A percentile compares a stretch with the other conserved stretches of the same genome.
These are phyloP conservation scores for Drosophila dunni DNA, from an alignment of 1,140 invertebrate genomes.

Conservation along the genomic window DNA sequence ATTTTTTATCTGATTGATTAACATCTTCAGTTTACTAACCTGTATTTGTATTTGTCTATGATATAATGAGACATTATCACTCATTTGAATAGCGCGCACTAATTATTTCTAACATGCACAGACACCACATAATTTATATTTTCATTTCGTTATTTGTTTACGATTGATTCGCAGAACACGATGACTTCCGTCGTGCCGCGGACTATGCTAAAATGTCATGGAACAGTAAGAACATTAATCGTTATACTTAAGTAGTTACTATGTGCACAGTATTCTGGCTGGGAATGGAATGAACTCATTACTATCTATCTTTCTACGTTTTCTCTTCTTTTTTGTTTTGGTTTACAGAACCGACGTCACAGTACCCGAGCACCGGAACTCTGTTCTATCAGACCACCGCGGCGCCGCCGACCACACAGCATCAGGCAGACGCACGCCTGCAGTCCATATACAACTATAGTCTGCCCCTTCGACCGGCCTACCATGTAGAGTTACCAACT, in stretches of 20 bases:
- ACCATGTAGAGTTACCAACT: constrained; percentile 67
- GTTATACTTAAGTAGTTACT: constrained; percentile 39
- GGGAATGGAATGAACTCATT: not conserved
- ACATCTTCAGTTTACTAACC: constrained; percentile 35
- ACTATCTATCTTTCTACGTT: not conserved
- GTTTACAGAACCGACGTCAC: constrained; percentile 68
- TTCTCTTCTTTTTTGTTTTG: not conserved
- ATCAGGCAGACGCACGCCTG: constrained; percentile 67
- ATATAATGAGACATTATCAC: constrained; percentile 20
- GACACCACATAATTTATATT: constrained; percentile 77
- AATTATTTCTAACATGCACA: constrained; percentile 66
- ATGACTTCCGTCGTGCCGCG: constrained; percentile 89
- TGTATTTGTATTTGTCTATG: not conserved
- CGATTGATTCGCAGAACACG: constrained; percentile 88
- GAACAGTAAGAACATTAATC: constrained; percentile 89
- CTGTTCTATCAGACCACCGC: constrained; percentile 80
- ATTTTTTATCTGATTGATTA: constrained; percentile 25
- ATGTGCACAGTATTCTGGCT: constrained; percentile 13
- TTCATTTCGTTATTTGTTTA: constrained; percentile 81
- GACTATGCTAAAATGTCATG: constrained; percentile 91
- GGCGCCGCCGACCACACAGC: constrained; percentile 72
- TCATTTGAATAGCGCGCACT: constrained; percentile 59
- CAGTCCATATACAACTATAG: constrained; percentile 73
- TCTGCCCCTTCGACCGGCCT: constrained; percentile 70
- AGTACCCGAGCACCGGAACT: constrained; percentile 76